Conservation (phyloP, 2,888 invertebrate genomes). For the Drosophila greeni region DNA sequence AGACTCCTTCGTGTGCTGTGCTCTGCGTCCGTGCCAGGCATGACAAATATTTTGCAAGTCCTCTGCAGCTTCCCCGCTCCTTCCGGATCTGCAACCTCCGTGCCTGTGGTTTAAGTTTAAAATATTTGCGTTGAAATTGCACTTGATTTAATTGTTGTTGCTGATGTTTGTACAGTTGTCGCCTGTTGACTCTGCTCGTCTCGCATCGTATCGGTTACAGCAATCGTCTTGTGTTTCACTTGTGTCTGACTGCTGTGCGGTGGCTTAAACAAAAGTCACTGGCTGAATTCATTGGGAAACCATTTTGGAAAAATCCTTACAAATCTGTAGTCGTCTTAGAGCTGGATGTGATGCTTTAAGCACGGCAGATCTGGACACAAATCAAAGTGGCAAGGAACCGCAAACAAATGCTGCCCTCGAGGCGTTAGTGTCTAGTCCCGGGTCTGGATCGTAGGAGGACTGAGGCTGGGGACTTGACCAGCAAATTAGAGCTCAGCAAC, state of each 20-base stretch:
- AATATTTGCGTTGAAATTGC: slow-evolving; percentile 71
- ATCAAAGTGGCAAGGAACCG: slow-evolving; percentile 71
- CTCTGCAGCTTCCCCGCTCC: slow-evolving; percentile 45
- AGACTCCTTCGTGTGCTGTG: slow-evolving; percentile 47
- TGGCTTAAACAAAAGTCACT: slow-evolving; percentile 65
- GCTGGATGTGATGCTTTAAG: slow-evolving; percentile 52
- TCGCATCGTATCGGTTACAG: slow-evolving; percentile 63
- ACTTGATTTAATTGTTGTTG: slow-evolving; percentile 72
- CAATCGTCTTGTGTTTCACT: slow-evolving; percentile 48
- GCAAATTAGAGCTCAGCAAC: slow-evolving; percentile 42
- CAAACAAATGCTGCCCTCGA: slow-evolving; percentile 68
- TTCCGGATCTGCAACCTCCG: slow-evolving; percentile 8
- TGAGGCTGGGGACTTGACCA: slow-evolving; percentile 28
- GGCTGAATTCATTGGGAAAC: slow-evolving; percentile 40
- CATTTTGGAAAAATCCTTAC: slow-evolving; percentile 34
- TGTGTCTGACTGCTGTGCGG: slow-evolving; percentile 23
- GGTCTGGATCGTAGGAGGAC: slow-evolving; percentile 1
- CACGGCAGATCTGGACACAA: slow-evolving; percentile 59
- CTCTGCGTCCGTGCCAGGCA: slow-evolving; percentile 63
- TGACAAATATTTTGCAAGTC: slow-evolving; percentile 71
- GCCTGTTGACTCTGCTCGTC: slow-evolving; percentile 32
- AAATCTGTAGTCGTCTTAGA: slow-evolving; percentile 12
- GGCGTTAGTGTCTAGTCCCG: slow-evolving; percentile 37
- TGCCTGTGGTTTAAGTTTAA: slow-evolving; percentile 64
- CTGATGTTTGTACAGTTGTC: slow-evolving; percentile 31